Conservation (phyloP, 2,113 vertebrate genomes). For the Glaucidium brasilianum region DNA sequence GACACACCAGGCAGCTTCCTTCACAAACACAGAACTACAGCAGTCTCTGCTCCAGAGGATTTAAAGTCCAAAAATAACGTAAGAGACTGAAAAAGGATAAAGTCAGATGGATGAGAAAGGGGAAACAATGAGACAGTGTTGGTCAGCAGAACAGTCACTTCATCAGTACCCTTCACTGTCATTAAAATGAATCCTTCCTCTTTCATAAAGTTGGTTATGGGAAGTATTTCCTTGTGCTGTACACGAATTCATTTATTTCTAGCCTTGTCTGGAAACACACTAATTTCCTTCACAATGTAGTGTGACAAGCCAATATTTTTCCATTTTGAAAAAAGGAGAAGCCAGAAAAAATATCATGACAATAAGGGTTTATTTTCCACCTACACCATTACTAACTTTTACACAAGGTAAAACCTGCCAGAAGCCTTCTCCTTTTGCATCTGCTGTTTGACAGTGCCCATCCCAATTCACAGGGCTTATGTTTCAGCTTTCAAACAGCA, state of each 20-base stretch:
- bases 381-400: not conserved
- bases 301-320: not conserved
- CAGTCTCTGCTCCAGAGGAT: not conserved
- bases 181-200: constrained; percentile 9
- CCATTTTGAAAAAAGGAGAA: not conserved
- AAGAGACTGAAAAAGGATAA: constrained; percentile 23
- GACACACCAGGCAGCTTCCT: not conserved
- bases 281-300: not conserved
- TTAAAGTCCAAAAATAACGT: constrained; percentile 33
- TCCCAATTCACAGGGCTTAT: not conserved
- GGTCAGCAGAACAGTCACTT: constrained; percentile 20
- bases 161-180: constrained; percentile 5
- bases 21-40: not conserved
- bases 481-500: not conserved
- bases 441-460: not conserved
- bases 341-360: not conserved
- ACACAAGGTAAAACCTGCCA: not conserved
- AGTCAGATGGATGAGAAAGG: not conserved
- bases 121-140: not conserved
- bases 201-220: not conserved
- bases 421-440: not conserved
- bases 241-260: not conserved
- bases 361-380: not conserved
- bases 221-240: not conserved
- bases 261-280: not conserved